Percentiles rank a stretch among this genome's conserved stretches.
Conservation (phyloP, 2,797 vertebrate genomes). For the Notolabrus celidotus region DNA sequence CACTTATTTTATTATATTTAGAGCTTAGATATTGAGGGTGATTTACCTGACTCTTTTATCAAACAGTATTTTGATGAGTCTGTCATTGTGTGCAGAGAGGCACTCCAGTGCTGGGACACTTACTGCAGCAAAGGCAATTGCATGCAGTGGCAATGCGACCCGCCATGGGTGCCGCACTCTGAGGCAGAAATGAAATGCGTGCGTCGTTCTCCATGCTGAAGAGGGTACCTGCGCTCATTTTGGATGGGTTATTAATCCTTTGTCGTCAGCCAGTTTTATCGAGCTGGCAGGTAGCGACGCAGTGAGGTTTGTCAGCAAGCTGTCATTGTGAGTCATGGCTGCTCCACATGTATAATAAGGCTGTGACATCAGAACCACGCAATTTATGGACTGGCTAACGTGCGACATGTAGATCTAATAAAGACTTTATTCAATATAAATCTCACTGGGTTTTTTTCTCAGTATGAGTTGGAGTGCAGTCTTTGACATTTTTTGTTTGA, state of each 20-base stretch:
- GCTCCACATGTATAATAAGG: slow-evolving; percentile 41
- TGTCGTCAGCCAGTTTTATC: neutral
- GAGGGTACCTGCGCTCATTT: neutral
- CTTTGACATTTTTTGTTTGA: neutral
- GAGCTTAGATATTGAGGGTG: neutral
- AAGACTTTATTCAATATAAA: slow-evolving; percentile 1
- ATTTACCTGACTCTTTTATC: slow-evolving; percentile 16
- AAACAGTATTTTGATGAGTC: neutral
- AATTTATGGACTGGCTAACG: slow-evolving; percentile 61
- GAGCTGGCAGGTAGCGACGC: slow-evolving; percentile 20
- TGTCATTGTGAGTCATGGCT: slow-evolving; percentile 55
- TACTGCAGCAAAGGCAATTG: slow-evolving; percentile 66
- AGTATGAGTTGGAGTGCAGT: neutral
- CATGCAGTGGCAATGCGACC: slow-evolving; percentile 50
- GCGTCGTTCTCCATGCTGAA: neutral
- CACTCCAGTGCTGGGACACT: slow-evolving; percentile 69
- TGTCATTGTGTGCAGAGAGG: slow-evolving; percentile 21
- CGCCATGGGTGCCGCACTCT: slow-evolving; percentile 59
- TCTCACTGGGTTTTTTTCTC: neutral
- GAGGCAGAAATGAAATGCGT: slow-evolving; percentile 12
- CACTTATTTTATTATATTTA: neutral
- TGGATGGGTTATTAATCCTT: neutral
- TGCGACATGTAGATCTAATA: slow-evolving; percentile 62
- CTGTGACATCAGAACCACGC: slow-evolving; percentile 52
- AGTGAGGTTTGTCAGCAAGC: slow-evolving; percentile 3